Base-by-base conservation (phyloP, 2,113 vertebrate genomes). In the Mormyrus lacerda region DNA sequence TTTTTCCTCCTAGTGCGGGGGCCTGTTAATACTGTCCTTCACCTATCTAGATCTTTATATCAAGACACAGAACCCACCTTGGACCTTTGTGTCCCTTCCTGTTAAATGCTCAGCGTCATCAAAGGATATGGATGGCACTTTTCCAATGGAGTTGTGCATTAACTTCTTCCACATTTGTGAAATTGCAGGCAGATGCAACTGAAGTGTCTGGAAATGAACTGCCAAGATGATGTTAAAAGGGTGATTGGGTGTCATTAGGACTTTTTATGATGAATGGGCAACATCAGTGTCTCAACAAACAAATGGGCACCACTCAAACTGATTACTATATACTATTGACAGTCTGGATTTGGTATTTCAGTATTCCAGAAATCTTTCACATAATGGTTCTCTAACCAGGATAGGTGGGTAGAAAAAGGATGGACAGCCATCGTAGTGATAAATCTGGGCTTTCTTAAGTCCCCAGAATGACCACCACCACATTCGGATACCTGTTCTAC, bases 181-280 rank as follows among this genome's bases (percentile, higher is more conserved):
- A 99, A 99, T 99, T 99, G 97, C 98, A 99, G 99, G 99, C 98
- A 99, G 98, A 99, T 99, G 98, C 98, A 98, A 97, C 97, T 99
- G 97, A 98, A 99, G 98, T 99, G 99, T 98, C 98, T 99, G 98
- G 97, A 98, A 98, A 99, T 98, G 98, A 98, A 98, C 97, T 99
- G 98, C 98, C 98, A 99, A 98, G 97, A 98, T 97, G 98, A 97
- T 98, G 99, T 99, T 97, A 98, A 99, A 99, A 98, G 98, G 97
- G 97, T 98, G 98, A 98, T 98, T 97, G 97, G 97, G 97, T 98
- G 97, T 98, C 98, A 98, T 99, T 98, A 98, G 97, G 97, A 98
- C 97, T 98, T 98, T 98, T 97, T 97, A 97, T 96, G 97, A 97
- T 97, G 98, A 98, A 98, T 97, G 97, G 97, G 97, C 97, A 96